phyloP scores from a whole-genome alignment of 2,113 vertebrate genomes.

The Vulpes vulpes region DNA sequence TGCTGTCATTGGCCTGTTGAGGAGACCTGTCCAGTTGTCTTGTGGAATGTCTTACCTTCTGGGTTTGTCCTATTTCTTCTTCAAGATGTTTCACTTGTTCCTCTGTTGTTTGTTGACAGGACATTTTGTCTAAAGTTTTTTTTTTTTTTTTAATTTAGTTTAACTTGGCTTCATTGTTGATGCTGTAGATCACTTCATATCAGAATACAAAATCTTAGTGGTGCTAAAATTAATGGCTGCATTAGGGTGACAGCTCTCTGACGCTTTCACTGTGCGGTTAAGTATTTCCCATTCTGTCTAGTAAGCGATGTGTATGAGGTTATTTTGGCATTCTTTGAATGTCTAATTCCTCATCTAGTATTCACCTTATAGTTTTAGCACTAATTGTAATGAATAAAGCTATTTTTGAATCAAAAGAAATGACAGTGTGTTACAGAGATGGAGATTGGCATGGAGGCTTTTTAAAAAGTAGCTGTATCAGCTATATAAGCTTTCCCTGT shows the following conservation, averaged over 20 bases:
- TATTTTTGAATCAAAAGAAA: constrained; percentile 4
- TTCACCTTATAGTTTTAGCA: background rate
- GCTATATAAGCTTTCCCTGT: background rate
- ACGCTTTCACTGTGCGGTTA: background rate
- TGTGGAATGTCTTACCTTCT: background rate
- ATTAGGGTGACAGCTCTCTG: background rate
- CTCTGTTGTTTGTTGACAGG: background rate
- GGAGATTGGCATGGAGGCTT: background rate
- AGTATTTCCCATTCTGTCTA: background rate
- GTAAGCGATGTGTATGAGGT: background rate
- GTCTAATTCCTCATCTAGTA: background rate
- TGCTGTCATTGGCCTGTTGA: background rate
- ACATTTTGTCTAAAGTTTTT: background rate
- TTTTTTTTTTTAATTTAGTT: background rate
- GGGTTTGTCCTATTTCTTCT: background rate
- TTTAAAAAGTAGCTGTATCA: background rate
- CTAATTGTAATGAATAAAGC: background rate
- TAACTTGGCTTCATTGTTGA: background rate
- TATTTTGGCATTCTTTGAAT: background rate
- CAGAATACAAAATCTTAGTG: background rate
- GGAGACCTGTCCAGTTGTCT: background rate
- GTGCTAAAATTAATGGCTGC: background rate
- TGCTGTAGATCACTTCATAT: background rate
- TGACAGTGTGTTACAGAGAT: background rate
- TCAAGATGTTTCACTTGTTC: background rate